phyloP scores from a whole-genome alignment of 2,113 vertebrate genomes.

The Leucopternis melanops region DNA sequence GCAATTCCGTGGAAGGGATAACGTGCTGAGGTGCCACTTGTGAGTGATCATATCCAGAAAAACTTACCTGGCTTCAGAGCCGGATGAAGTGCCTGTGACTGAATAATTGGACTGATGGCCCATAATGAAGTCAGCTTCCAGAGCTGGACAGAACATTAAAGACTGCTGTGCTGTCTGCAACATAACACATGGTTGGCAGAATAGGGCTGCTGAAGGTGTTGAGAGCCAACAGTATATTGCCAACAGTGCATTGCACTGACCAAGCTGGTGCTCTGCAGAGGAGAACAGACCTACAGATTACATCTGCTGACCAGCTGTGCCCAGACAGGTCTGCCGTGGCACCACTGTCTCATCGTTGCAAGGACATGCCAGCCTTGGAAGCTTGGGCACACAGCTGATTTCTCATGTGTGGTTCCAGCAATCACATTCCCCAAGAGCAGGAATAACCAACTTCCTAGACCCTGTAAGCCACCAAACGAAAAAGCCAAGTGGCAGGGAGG shows the following conservation, averaged over 20 bases:
- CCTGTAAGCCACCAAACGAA: background rate
- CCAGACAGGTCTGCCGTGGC: background rate
- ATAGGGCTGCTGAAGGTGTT: background rate
- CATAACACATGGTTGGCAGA: background rate
- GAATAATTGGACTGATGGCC: background rate
- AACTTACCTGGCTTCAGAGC: background rate
- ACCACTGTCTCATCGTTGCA: too few relatives aligned
- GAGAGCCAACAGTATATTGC: background rate
- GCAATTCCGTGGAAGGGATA: background rate
- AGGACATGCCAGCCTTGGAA: background rate
- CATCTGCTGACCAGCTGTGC: background rate
- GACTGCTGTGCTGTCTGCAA: background rate
- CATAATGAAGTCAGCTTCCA: too few relatives aligned
- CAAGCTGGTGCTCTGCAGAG: background rate
- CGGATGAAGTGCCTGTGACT: background rate
- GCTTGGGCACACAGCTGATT: background rate
- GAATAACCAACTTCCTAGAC: background rate
- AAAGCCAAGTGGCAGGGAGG: background rate
- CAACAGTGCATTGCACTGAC: rapidly evolving
- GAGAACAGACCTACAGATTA: background rate
- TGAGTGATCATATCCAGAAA: background rate
- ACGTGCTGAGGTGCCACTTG: background rate
- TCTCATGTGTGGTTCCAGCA: background rate
- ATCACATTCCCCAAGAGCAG: background rate
- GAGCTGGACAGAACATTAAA: background rate